Evolutionary conservation across 2,113 vertebrate genomes (phyloP).

Genomic region (Aviceda subcristata): DNA sequence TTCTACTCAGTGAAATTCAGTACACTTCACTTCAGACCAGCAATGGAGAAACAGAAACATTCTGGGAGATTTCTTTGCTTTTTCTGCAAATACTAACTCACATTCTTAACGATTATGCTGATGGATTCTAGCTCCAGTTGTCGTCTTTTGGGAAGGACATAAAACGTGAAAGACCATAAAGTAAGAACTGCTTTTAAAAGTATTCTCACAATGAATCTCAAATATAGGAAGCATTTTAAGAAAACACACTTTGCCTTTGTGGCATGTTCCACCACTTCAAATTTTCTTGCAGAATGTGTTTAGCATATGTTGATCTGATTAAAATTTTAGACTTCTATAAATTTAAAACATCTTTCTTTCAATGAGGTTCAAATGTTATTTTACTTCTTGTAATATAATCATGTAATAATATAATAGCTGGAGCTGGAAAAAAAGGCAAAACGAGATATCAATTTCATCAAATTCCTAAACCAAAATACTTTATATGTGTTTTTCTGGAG

Average conservation of each 20-base stretch:
- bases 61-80: background rate
- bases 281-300: background rate
- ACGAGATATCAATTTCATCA: background rate
- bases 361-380: background rate
- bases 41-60: background rate
- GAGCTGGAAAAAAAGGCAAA: background rate
- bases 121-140: background rate
- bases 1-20: background rate
- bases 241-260: background rate
- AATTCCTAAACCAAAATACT: background rate
- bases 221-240: background rate
- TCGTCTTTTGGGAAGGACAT: background rate
- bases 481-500: background rate
- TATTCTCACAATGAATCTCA: background rate
- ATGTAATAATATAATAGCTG: background rate
- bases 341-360: background rate
- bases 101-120: background rate
- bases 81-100: background rate
- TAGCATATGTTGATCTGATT: background rate
- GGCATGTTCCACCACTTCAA: background rate
- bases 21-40: background rate
- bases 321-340: background rate
- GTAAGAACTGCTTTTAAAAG: background rate
- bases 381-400: background rate
- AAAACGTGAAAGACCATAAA: background rate